These are phyloP conservation scores for Nomada ferruginata DNA, from an alignment of 2,888 invertebrate genomes.

Conservation along the genomic window DNA sequence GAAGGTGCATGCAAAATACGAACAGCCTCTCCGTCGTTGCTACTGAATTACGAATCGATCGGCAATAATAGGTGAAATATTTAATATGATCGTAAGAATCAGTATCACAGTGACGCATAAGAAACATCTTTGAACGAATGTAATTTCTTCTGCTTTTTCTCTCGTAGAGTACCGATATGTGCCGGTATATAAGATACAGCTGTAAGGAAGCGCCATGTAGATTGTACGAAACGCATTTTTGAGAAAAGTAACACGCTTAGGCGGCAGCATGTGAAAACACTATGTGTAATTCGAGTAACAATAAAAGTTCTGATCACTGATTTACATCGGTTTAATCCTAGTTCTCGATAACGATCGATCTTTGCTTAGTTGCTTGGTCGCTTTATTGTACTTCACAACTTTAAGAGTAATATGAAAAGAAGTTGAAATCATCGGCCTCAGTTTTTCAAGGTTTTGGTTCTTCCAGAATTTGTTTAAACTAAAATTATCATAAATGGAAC, in stretches of 20 bases:
- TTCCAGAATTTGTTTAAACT: too few species aligned
- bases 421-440: not conserved
- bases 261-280: constrained; percentile 58
- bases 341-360: not conserved
- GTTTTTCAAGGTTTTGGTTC: not conserved
- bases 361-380: not conserved
- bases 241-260: constrained; percentile 56
- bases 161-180: constrained; percentile 56
- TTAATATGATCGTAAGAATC: constrained; percentile 10
- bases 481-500: too few species aligned
- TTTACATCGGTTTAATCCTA: not conserved
- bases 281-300: constrained; percentile 77
- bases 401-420: not conserved
- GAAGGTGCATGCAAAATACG: not conserved
- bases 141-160: constrained; percentile 54
- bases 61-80: not conserved
- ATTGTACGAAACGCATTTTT: constrained; percentile 52
- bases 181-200: constrained; percentile 56
- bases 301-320: constrained; percentile 78
- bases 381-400: too few species aligned
- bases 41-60: not conserved
- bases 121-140: not conserved
- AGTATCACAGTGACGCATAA: not conserved
- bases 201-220: constrained; percentile 66
- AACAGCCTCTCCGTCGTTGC: not conserved